Base-by-base conservation (phyloP, 2,113 vertebrate genomes). In the Pagrus major region DNA sequence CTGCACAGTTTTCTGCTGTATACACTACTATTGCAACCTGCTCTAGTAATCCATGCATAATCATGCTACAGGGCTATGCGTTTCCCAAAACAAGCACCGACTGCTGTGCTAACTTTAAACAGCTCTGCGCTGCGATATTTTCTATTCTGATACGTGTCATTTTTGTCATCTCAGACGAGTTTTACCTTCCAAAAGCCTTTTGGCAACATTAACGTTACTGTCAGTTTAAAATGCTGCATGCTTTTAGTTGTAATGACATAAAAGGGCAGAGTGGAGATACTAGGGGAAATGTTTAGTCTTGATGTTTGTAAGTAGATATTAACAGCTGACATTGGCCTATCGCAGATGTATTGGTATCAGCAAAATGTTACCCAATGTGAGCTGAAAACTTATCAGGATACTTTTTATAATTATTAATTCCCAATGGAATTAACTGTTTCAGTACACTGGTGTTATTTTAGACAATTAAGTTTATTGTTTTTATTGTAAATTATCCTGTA, bases 1-100 rank as follows among this genome's bases (percentile, higher is more conserved):
- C 23, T 72, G 73, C 73, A 64, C 78, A 54, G 55, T 41, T 73
- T 71, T 54, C 60, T 56, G 52, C 51, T 56, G 35, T 60, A 52
- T 64, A 27, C 33, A 79, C n/a, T n/a, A 79, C n/a, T n/a, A n/a
- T n/a, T n/a, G n/a, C n/a, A n/a, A n/a, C n/a, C n/a, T n/a, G 33
- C 33, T 7, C 35, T 42, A 5, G 69, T 51, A 67, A 29, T 18
- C 16, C 8, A 47, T 23, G 7, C 6, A 2, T 27, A 63, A 21
- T 23, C 12, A 31, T 6, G 25, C 11, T 1, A 9, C 4, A 54
- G 4, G n/a, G 10, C 3, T 25, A 2, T 11, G n/a, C 4, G 23
- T 55, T 33, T 20, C 23, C 11, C 10, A 8, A 55, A 49, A 37
- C 27, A 29, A 1, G 1, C 23, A 21, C 9, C 3, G 21, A 61